These are phyloP conservation scores for Gavialis gangeticus DNA, from an alignment of 2,113 vertebrate species.

Conservation along the genomic window DNA sequence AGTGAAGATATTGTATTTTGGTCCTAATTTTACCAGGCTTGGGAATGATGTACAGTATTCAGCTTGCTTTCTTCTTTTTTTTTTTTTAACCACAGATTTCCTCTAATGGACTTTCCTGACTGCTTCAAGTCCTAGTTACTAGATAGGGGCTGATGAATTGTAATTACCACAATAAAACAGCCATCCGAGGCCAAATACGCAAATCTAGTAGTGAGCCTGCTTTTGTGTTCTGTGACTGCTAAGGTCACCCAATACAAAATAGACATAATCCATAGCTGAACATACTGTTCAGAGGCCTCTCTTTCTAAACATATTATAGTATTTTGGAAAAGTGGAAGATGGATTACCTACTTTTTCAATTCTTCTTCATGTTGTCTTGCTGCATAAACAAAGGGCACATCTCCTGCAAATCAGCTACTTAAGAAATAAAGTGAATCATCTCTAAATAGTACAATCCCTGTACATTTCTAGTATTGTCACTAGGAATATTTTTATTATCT, in stretches of 20 bases:
- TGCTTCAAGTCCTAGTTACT: neutral
- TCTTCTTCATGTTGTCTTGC: neutral
- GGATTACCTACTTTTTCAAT: neutral
- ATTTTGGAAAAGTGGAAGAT: neutral
- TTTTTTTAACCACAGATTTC: neutral
- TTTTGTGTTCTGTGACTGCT: neutral
- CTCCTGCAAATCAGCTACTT: neutral
- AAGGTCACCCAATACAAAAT: neutral
- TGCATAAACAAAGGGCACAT: neutral
- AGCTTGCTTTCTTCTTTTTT: neutral
- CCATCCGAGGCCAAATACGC: neutral
- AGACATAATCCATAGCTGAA: neutral
- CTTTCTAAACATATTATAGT: neutral
- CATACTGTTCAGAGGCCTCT: neutral
- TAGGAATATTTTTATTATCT: conserved; percentile 7
- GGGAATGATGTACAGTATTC: neutral
- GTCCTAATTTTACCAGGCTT: neutral
- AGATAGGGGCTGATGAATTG: neutral
- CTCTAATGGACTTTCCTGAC: neutral
- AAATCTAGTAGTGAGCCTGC: neutral
- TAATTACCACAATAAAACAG: neutral
- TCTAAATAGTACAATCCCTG: neutral
- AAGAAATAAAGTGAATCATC: neutral
- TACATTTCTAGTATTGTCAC: neutral
- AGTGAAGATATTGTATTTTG: neutral